Percentiles rank a stretch among this genome's conserved stretches.
Evolutionary conservation across 2,888 invertebrate species (phyloP).

Genomic region (Pseudolycoriella hygida): DNA sequence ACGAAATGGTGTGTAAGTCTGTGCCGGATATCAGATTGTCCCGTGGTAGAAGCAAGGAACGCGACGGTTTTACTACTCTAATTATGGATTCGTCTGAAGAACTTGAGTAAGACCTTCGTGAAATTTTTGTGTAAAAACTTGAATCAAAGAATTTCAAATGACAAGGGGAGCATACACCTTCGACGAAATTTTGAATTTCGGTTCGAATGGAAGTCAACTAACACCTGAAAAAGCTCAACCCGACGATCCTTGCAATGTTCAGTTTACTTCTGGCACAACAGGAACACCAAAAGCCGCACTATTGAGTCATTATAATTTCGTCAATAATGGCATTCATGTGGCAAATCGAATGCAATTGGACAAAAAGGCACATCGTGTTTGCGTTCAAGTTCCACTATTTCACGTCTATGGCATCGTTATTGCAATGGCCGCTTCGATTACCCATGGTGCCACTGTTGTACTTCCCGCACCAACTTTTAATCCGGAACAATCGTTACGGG

Average conservation of each 20-base stretch:
- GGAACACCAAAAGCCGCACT: constrained; percentile 56
- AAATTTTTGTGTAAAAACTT: too few species aligned
- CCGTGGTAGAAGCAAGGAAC: constrained; percentile 10
- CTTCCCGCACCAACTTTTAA: constrained; percentile 38
- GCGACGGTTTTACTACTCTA: too few species aligned
- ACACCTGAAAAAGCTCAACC: constrained; percentile 34
- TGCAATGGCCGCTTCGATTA: constrained; percentile 37
- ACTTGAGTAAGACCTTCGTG: too few species aligned
- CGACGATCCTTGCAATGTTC: constrained; percentile 53
- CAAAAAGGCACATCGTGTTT: constrained; percentile 29
- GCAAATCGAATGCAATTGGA: constrained; percentile 33
- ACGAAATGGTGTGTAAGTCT: constrained; percentile 35
- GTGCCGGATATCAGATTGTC: constrained; percentile 36
- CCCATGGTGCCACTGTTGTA: constrained; percentile 42
- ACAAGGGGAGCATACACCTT: not conserved
- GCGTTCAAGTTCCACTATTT: constrained; percentile 57
- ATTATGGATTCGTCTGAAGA: too few species aligned
- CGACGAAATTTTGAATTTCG: not conserved
- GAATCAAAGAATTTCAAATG: too few species aligned
- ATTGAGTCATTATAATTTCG: constrained; percentile 48
- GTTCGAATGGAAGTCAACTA: not conserved
- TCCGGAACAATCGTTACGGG: constrained; percentile 39
- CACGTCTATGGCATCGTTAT: constrained; percentile 63
- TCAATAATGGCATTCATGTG: constrained; percentile 56
- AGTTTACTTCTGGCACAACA: constrained; percentile 76